Base-by-base conservation (phyloP, 2,888 invertebrate species). In the Ceriagrion tenellum region DNA sequence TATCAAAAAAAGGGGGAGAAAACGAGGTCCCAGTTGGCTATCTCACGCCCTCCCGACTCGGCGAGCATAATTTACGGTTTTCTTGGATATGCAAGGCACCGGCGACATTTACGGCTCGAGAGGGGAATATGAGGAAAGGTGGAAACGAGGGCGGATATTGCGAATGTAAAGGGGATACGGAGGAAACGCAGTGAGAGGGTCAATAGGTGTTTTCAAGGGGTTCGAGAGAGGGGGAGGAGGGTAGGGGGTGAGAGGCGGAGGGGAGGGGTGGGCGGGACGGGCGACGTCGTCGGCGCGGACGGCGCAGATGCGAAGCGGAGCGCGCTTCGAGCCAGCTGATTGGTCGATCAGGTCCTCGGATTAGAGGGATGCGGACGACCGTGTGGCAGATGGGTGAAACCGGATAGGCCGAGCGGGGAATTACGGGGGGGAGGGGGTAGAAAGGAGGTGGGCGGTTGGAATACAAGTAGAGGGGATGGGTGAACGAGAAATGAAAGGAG, bases 41-140 rank as follows among this genome's bases (percentile, higher is more conserved):
- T 74, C 93, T 93, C 69, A 12, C 81, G 26, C 35, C 30, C 81
- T 35, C 30, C 81, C 18, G 35, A 35, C 1, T 10, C 69, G 16
- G 35, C 59, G 69, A 8, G 74, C n/a, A 69, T 93, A 69, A 93
- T 93, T 69, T 93, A 93, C 69, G 93, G 74, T 69, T 93, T 93
- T 74, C 93, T 93, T 93, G 93, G 93, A 69, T 93, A 93, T 93
- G 93, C 93, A 93, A 69, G 93, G 74, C 93, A 93, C 47, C 69
- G 93, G 74, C 69, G 93, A 93, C 93, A n/a, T 93, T 93, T 93
- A 93, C 93, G 93, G 47, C 47, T 30, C 81, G 20, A 47, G n/a
- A 59, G 55, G 69, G 93, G 69, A n/a, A 93, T 13, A 35, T 93
- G 63, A 69, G 93, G 69, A 12, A 69, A 59, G 35, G 91, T 63